phyloP scores from a whole-genome alignment of 2,113 vertebrate genomes.

The Rhagologus leucostigma region DNA sequence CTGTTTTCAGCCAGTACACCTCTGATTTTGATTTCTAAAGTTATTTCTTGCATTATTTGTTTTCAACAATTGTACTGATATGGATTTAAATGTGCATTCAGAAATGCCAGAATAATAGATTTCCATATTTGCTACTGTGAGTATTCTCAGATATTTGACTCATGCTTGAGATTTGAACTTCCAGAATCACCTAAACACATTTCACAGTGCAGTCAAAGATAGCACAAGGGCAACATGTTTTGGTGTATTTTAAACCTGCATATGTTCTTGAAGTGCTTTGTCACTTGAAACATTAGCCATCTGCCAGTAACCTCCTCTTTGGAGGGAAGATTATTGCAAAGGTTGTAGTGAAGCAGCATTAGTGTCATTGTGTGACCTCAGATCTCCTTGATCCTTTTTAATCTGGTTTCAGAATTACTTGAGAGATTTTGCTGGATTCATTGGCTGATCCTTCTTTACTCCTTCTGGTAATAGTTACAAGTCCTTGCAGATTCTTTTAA shows the following conservation, averaged over 20 bases:
- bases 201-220: slow-evolving; percentile 30
- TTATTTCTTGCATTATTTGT: not conserved
- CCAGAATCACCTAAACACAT: not conserved
- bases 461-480: not conserved
- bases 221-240: slow-evolving; percentile 29
- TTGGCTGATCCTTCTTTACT: not conserved
- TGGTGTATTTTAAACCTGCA: slow-evolving; percentile 40
- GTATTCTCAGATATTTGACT: not conserved
- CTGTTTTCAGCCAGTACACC: not conserved
- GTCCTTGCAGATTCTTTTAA: not conserved
- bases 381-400: not conserved
- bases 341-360: not conserved
- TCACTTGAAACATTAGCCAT: slow-evolving; percentile 41
- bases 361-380: not conserved
- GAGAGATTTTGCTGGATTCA: not conserved
- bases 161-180: not conserved
- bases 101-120: not conserved
- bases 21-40: not conserved
- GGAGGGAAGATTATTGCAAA: not conserved
- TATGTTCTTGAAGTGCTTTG: slow-evolving; percentile 42
- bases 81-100: not conserved
- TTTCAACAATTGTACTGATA: not conserved
- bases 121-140: not conserved
- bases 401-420: not conserved
- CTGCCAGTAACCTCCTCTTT: not conserved